A percentile compares a stretch with the other conserved stretches of the same genome.
These are phyloP conservation scores for Coryphaenoides rupestris DNA, from an alignment of 2,113 vertebrate genomes.

Conservation along the genomic window DNA sequence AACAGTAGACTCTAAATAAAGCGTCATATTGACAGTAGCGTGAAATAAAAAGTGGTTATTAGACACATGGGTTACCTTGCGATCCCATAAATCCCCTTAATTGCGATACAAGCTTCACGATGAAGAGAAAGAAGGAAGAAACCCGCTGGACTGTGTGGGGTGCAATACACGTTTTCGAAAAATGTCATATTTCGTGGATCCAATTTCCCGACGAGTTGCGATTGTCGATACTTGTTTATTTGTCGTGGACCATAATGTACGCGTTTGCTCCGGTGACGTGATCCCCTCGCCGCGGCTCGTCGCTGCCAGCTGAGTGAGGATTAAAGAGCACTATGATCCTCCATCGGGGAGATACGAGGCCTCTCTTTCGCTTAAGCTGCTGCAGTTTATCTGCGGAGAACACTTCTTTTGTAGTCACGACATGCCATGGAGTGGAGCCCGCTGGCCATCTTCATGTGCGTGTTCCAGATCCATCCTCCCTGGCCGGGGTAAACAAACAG, in stretches of 20 bases:
- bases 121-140: conserved; percentile 46
- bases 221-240: background rate
- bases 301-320: conserved; percentile 44
- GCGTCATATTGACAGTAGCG: conserved; percentile 6
- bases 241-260: background rate
- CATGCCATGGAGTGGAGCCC: conserved; percentile 36
- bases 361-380: conserved; percentile 37
- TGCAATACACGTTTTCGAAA: conserved; percentile 14
- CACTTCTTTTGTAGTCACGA: conserved; percentile 41
- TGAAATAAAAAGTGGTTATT: conserved; percentile 3
- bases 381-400: conserved; percentile 47
- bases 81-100: conserved; percentile 78
- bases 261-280: background rate
- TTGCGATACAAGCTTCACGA: conserved; percentile 57
- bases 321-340: conserved; percentile 44
- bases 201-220: conserved; percentile 22
- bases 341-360: conserved; percentile 56
- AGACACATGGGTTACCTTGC: conserved; percentile 64
- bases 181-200: conserved; percentile 21
- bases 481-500: background rate
- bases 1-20: background rate
- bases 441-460: conserved; percentile 15
- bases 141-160: conserved; percentile 20
- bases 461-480: conserved; percentile 8
- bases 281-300: conserved; percentile 49